phyloP scores from a whole-genome alignment of 2,797 vertebrate genomes.

The Rhabdophis nuchalis region DNA sequence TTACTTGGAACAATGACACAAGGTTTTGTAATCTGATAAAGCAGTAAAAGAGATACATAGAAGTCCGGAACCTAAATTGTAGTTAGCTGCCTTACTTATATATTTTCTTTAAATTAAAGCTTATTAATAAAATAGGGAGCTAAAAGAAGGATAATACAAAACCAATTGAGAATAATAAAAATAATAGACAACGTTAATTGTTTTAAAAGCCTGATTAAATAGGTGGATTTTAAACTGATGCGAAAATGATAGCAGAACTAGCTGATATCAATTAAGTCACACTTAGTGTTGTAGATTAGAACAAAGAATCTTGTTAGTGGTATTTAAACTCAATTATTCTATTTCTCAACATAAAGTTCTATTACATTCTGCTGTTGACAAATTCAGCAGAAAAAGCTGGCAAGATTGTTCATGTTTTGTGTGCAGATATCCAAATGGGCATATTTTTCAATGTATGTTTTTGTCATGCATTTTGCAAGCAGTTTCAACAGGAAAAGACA shows the following conservation, averaged over 20 bases:
- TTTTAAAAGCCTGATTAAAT: not conserved
- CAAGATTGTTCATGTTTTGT: not conserved
- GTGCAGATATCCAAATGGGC: not conserved
- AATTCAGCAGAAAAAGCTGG: not conserved
- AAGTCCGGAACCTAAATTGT: not conserved
- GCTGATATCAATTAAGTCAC: not conserved
- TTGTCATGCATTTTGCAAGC: not conserved
- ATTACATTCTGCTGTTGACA: not conserved
- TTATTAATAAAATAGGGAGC: not conserved
- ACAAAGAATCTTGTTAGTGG: not conserved
- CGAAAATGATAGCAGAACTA: not conserved
- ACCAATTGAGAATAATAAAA: not conserved
- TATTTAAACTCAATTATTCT: not conserved
- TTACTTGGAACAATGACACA: too few species aligned
- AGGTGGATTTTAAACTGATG: not conserved
- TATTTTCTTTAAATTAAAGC: not conserved
- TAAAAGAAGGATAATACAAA: not conserved
- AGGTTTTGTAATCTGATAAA: not conserved
- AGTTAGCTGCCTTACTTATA: not conserved
- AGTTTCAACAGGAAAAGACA: not conserved
- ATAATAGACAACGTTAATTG: not conserved
- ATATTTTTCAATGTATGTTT: not conserved
- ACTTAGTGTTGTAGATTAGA: not conserved
- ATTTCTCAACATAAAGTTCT: not conserved
- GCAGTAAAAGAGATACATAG: not conserved